Conservation (phyloP, 2,113 vertebrate species). For the Ranitomeya variabilis region DNA sequence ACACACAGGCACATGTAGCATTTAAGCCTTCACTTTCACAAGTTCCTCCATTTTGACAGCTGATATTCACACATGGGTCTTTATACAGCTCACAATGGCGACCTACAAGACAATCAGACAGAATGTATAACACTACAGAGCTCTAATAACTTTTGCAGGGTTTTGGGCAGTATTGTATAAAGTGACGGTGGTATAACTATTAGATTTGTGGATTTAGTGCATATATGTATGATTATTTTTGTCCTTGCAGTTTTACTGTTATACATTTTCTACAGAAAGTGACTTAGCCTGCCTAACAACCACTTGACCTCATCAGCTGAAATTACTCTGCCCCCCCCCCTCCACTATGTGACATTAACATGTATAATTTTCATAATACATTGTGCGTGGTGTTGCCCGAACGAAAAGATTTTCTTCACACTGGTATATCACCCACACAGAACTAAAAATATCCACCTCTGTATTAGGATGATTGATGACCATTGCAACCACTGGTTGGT, state of each 20-base stretch:
- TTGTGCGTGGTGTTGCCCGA: too few species aligned
- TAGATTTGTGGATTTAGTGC: neutral
- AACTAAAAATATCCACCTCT: too few species aligned
- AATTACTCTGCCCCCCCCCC: too few species aligned
- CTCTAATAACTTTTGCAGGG: neutral
- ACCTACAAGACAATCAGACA: slow-evolving; percentile 66
- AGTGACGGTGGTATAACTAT: neutral
- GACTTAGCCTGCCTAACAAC: neutral
- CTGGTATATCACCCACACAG: too few species aligned
- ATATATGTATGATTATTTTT: neutral
- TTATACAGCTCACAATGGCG: slow-evolving; percentile 91
- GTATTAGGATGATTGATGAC: too few species aligned
- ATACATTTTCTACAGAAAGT: neutral
- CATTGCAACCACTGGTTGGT: too few species aligned
- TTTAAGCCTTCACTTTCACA: slow-evolving; percentile 87
- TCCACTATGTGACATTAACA: too few species aligned
- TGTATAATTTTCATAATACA: too few species aligned
- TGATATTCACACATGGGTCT: slow-evolving; percentile 88
- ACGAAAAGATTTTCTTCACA: too few species aligned
- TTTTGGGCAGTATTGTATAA: neutral
- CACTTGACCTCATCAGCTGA: neutral
- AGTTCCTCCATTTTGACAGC: slow-evolving; percentile 88
- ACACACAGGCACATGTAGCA: slow-evolving; percentile 82
- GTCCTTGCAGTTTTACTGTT: neutral
- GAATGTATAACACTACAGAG: neutral